Base-by-base conservation (phyloP, 2,888 invertebrate genomes). In the Parasteatoda lunata region DNA sequence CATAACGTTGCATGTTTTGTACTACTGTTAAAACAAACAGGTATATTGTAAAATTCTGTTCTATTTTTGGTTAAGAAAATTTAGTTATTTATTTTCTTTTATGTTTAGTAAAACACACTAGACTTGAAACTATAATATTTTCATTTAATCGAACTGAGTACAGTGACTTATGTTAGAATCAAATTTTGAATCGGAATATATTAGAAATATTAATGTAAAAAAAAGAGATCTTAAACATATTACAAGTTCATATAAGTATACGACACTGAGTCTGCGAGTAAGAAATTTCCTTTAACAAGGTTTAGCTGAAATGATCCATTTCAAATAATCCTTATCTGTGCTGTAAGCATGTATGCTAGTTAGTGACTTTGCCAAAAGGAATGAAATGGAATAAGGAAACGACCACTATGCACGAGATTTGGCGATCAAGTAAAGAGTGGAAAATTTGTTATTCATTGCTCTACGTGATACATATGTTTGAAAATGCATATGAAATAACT, bases 321-420 rank as follows among this genome's bases (percentile, higher is more conserved):
- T 68, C 68, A 30, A 52, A 30, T 8, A 4, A 68, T 66, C 6
- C 13, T 15, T 51, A 52, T 45, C 68, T 68, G 13, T 77, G 45
- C 45, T 66, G 45, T 49, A 45, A 68, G 65, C 15, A 77, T 49
- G 52, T 77, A 72, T 59, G 30, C 47, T 30, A 9, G n/a, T 15
- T 15, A 9, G 15, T 51, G 68, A 51, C 30, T 52, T 52, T 15
- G 51, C 30, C 68, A 48, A 70, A 45, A 45, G 52, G 66, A 77
- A 68, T 30, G n/a, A 30, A 70, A 78, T n/a, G 45, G 70, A 69
- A 59, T 47, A 15, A 9, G 64, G 72, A 84, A 84, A 84, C 72
- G 77, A 84, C 76, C 72, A 66, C 68, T 68, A 51, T 66, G 68
- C 84, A 84, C 84, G 84, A 84, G 52, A 84, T 77, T 70, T 54